Evolutionary conservation across 2,888 invertebrate genomes (phyloP).

Genomic region (Eurytoma adleriae): DNA sequence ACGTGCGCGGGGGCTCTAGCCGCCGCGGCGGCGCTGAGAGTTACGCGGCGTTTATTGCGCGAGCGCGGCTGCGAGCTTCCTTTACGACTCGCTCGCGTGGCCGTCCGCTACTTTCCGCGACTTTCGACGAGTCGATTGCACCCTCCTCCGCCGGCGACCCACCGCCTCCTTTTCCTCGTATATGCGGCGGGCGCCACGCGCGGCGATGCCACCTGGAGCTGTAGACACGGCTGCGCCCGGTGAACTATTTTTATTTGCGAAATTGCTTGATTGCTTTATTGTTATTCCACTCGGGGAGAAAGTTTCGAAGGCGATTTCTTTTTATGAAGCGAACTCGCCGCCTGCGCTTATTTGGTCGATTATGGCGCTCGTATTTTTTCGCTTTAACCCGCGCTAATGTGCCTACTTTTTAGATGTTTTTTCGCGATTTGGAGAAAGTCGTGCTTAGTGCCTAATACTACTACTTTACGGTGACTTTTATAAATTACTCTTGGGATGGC

Average conservation of each 20-base stretch:
- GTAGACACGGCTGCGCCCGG: not conserved
- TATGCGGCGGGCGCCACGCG: no score
- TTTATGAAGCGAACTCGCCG: not conserved
- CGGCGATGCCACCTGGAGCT: not conserved
- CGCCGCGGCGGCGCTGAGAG: no score
- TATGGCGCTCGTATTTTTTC: not conserved
- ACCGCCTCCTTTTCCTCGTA: no score
- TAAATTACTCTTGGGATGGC: no score
- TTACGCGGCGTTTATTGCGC: constrained; percentile 35
- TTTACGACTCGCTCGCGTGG: constrained; percentile 45
- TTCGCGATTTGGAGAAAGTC: not conserved
- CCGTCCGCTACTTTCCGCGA: constrained; percentile 11
- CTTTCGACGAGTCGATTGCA: constrained; percentile 31
- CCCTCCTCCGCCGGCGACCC: not conserved
- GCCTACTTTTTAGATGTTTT: not conserved
- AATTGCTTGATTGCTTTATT: constrained; percentile 55
- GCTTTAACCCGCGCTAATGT: no score
- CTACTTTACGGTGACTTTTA: no score
- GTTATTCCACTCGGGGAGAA: constrained; percentile 19
- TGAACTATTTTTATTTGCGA: constrained; percentile 36
- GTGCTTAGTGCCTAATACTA: not conserved
- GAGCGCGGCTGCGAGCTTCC: not conserved
- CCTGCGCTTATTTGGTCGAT: not conserved
- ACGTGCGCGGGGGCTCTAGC: no score
- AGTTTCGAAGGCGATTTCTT: not conserved